Evolutionary conservation across 2,113 vertebrate genomes (phyloP).

Genomic region (Oryzias curvinotus): DNA sequence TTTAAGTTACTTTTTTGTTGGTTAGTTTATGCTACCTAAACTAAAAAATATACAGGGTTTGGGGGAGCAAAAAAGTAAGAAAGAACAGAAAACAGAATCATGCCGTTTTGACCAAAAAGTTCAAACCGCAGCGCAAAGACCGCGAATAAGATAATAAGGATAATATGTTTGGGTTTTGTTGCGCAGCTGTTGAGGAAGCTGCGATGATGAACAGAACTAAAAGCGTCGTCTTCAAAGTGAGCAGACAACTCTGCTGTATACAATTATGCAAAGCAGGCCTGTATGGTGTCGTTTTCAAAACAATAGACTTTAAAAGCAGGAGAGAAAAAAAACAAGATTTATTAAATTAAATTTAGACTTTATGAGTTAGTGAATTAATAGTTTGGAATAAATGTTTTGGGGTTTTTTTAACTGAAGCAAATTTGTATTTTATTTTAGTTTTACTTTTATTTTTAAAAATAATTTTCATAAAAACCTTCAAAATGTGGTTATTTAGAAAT

Average conservation of each 20-base stretch:
- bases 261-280: slow-evolving; percentile 51
- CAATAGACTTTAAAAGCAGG: slow-evolving; percentile 12
- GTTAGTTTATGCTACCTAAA: no score
- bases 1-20: no score
- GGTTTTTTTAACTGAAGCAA: no score
- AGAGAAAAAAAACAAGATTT: background rate
- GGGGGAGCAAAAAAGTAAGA: background rate
- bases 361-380: no score
- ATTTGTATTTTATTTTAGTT: no score
- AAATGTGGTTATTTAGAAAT: no score
- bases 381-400: no score
- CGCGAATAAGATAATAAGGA: slow-evolving; percentile 68
- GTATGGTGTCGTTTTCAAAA: slow-evolving; percentile 33
- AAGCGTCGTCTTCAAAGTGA: slow-evolving; percentile 67
- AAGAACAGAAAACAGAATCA: slow-evolving; percentile 7
- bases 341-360: no score
- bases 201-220: slow-evolving; percentile 49
- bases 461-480: no score
- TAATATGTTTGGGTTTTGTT: slow-evolving; percentile 58
- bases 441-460: no score
- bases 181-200: slow-evolving; percentile 34
- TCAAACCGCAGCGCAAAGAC: slow-evolving; percentile 17
- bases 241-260: slow-evolving; percentile 42
- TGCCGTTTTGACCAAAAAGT: slow-evolving; percentile 45
- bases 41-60: background rate